phyloP scores from a whole-genome alignment of 2,113 vertebrate species.

The Salvelinus alpinus region DNA sequence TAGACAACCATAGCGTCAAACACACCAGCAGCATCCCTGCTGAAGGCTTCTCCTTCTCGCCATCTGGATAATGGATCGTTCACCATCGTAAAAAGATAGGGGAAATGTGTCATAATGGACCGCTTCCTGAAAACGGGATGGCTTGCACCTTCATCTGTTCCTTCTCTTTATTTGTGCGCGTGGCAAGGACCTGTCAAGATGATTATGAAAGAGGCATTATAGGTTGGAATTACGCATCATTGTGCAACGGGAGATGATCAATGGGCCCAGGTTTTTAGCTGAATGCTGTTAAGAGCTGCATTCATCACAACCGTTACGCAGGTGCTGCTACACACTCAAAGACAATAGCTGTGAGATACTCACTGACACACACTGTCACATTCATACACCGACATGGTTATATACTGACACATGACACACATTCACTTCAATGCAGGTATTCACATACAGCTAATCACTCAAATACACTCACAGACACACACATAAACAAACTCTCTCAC shows the following conservation, averaged over 20 bases:
- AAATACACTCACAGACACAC: not conserved
- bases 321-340: conserved; percentile 92
- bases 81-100: conserved; percentile 62
- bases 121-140: conserved; percentile 65
- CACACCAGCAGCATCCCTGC: no score
- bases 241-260: conserved; percentile 62
- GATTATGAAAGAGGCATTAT: conserved; percentile 68
- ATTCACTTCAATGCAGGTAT: no score
- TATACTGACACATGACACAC: no score
- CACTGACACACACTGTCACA: no score
- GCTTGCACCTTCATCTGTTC: conserved; percentile 43
- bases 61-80: conserved; percentile 78
- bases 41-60: conserved; percentile 33
- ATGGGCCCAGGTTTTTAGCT: conserved; percentile 10
- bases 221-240: conserved; percentile 59
- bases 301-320: conserved; percentile 87
- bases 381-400: no score
- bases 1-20: not conserved
- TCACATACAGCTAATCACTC: not conserved
- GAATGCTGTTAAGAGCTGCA: conserved; percentile 20
- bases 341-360: not conserved
- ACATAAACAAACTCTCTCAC: no score
- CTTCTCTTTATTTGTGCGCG: conserved; percentile 56
- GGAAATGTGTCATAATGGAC: conserved; percentile 61
- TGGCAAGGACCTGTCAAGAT: conserved; percentile 60